Evolutionary conservation across 2,113 vertebrate genomes (phyloP), one percentile per base, ranked within the genome.

Genomic region (Shinisaurus crocodilurus): DNA sequence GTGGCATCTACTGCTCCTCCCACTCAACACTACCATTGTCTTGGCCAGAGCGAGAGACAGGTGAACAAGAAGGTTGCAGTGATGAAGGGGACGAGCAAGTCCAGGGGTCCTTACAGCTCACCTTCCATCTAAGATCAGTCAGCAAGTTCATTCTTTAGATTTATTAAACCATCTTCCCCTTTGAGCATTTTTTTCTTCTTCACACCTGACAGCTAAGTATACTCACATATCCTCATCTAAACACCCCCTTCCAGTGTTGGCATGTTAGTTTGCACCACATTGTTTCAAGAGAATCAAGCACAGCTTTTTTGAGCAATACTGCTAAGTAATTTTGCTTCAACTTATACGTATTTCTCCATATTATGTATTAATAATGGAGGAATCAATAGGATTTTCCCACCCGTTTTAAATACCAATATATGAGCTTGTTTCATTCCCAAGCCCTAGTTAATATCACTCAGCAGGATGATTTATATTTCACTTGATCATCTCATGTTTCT

Each of bases 401-500:
- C 15, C 25, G 85, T 3, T 34, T 84, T 80, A 91, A 84, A 88
- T 74, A 85, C 43, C 50, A 70, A 48, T 1, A 0, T 5, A 34
- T 0, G 74, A 0, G 3, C 87, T 81, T 91, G 43, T 40, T 82
- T 90, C 37, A 34, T 90, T 91, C 48, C 25, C 34, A 84, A 74
- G 83, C 43, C 60, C 85, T 81, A 43, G 45, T 67, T 32, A 15
- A 1, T 54, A 90, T 20, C 80, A 37, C 8, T 5, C 12, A 15
- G 0, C n/a, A 69, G 0, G 0, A 90, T n/a, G 43, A 9, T 23
- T 70, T 85, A 57, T 65, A 79, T 81, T 48, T 74, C 88, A 57
- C 16, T 91, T 63, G 69, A 92, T 15, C 23, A 81, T 87, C 88
- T 84, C 65, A 86, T 82, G 67, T 85, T 89, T 45, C 67, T 83